Base-by-base conservation (phyloP, 2,113 vertebrate species). In the Ochotona princeps region DNA sequence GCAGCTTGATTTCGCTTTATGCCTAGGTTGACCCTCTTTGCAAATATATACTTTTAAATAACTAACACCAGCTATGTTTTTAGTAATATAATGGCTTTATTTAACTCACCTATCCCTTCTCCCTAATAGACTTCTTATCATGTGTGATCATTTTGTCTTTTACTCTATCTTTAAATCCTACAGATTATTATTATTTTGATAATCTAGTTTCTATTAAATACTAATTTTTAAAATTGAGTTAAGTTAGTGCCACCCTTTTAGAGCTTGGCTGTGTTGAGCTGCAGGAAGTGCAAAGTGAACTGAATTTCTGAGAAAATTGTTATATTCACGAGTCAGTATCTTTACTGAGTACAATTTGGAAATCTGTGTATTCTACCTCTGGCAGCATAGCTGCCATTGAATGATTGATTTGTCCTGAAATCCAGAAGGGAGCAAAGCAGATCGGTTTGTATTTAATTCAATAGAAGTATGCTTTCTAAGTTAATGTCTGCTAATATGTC, bases 361-460 rank as follows among this genome's bases (percentile, higher is more conserved):
- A 93, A 76, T 66, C 66, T 51, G 11, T 35, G 72, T 35, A 85
- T 75, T n/a, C 11, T 44, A 78, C 26, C 44, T 35, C 1, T 30
- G 35, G 47, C 28, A 60, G 20, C 13, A 32, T 23, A 51, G 14
- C 23, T 65, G 63, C 86, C 72, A 54, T 79, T 18, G 60, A 82
- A 67, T 86, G 25, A 65, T 69, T 65, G 79, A 7, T 93, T 91
- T 80, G 17, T 69, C n/a, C 20, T 92, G 23, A 6, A 72, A 83
- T 44, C 10, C 8, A 87, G 61, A 84, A 87, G 57, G 38, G 20
- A 75, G 84, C 89, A 63, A 49, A 75, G 23, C 18, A 84, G 10
- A 35, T 82, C 4, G 63, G 8, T 78, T 69, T 91, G 47, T 73
- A 38, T 91, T 61, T 92, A 63, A 17, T 95, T 73, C 49, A 76